These are phyloP conservation scores for Oscheius sp. DNA, from an alignment of 2,888 invertebrate species.

Conservation along the genomic window DNA sequence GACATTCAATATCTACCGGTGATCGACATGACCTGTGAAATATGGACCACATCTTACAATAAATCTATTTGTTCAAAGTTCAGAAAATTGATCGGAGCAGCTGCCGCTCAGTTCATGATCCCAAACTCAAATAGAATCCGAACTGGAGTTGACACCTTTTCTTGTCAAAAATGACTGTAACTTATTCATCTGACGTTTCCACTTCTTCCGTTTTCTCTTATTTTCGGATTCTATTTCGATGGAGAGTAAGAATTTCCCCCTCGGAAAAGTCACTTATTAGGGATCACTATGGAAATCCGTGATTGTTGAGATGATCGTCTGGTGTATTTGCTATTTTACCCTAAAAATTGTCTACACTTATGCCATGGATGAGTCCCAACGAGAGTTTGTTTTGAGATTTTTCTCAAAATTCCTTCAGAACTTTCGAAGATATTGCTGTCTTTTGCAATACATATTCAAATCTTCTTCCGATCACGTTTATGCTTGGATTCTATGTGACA, in stretches of 20 bases:
- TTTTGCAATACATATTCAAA: slow-evolving; percentile 65
- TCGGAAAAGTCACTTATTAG: slow-evolving; percentile 13
- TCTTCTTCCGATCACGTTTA: slow-evolving; percentile 64
- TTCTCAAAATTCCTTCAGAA: slow-evolving; percentile 32
- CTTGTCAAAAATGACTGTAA: slow-evolving; percentile 60
- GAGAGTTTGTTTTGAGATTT: slow-evolving; percentile 37
- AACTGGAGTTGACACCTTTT: not conserved
- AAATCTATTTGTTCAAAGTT: too few species aligned
- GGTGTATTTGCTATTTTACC: slow-evolving; percentile 50
- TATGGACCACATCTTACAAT: not conserved
- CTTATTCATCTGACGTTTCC: slow-evolving; percentile 66
- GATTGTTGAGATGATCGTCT: slow-evolving; percentile 56
- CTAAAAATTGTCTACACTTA: slow-evolving; percentile 49
- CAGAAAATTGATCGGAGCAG: too few species aligned
- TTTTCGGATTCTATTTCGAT: slow-evolving; percentile 59
- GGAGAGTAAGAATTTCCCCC: slow-evolving; percentile 49
- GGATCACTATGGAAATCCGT: slow-evolving; percentile 57
- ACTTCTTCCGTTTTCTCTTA: slow-evolving; percentile 61
- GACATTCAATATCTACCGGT: slow-evolving; percentile 19
- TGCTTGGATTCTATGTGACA: slow-evolving; percentile 67
- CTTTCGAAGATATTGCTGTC: slow-evolving; percentile 63
- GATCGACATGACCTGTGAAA: slow-evolving; percentile 18
- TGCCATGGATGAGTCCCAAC: slow-evolving; percentile 43
- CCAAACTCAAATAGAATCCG: not conserved
- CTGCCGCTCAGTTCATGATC: too few species aligned